A percentile compares a stretch with the other conserved stretches of the same genome.
phyloP scores from a whole-genome alignment of 2,797 vertebrate species.

The Myiotriccus ornatus region DNA sequence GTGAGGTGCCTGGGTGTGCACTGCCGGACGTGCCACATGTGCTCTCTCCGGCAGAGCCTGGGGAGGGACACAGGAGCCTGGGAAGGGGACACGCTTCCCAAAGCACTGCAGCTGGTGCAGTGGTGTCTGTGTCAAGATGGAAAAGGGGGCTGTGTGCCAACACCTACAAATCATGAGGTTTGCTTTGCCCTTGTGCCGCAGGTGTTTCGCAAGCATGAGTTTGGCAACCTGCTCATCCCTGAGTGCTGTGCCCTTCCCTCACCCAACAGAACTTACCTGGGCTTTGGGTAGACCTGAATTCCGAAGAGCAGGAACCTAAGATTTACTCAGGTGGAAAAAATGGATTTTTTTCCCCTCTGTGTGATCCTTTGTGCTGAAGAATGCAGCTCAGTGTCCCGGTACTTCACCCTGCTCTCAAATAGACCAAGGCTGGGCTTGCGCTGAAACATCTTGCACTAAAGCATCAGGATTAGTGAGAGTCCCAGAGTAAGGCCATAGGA shows the following conservation, averaged over 20 bases:
- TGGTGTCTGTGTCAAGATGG: not conserved
- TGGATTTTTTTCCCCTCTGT: accelerated
- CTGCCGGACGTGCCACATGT: not conserved
- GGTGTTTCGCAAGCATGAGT: not conserved
- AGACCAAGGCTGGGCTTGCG: not conserved
- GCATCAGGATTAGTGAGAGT: not conserved
- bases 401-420: not conserved
- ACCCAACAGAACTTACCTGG: not conserved
- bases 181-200: not conserved
- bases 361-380: not conserved
- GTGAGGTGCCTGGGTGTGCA: not conserved
- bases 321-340: not conserved
- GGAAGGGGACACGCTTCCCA: not conserved
- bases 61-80: not conserved
- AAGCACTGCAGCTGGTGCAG: not conserved
- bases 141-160: not conserved
- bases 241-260: not conserved
- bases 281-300: not conserved
- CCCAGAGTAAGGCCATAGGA: not conserved
- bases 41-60: not conserved
- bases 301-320: not conserved
- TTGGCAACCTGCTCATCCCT: not conserved
- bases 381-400: accelerated
- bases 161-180: accelerated
- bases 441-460: not conserved